Percentiles rank a stretch among this genome's conserved stretches.
Conservation (phyloP, 2,888 invertebrate species). For the Entomobrya multifasciata region DNA sequence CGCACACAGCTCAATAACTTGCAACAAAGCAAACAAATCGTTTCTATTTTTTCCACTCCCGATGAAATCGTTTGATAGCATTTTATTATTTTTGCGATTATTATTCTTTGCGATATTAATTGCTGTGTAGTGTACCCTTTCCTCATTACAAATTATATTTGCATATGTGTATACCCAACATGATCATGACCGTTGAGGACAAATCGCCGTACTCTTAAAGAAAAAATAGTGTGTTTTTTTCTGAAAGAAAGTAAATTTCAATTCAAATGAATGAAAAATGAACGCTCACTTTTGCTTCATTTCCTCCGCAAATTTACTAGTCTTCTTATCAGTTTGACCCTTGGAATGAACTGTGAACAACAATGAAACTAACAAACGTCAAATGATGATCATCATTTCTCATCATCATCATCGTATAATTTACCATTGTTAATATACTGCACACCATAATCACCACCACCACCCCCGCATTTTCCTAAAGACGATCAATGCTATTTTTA, state of each 20-base stretch:
- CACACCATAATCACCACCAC: too few species aligned
- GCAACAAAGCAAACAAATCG: constrained; percentile 53
- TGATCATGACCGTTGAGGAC: constrained; percentile 32
- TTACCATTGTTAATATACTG: constrained; percentile 23
- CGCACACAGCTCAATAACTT: too few species aligned
- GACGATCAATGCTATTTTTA: constrained; percentile 61
- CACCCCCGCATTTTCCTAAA: not conserved
- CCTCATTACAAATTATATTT: not conserved
- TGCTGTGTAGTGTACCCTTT: not conserved
- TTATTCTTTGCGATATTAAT: constrained; percentile 29
- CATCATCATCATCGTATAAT: not conserved
- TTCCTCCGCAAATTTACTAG: too few species aligned
- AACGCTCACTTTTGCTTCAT: constrained; percentile 1
- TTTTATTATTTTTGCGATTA: constrained; percentile 15
- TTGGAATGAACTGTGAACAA: constrained; percentile 66
- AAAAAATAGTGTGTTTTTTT: constrained; percentile 23
- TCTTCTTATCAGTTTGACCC: constrained; percentile 67
- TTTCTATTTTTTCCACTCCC: constrained; percentile 61
- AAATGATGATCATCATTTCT: constrained; percentile 29
- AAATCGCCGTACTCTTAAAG: too few species aligned
- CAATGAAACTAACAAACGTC: constrained; percentile 31
- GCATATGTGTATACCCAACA: not conserved
- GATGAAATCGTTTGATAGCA: constrained; percentile 47
- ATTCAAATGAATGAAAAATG: constrained; percentile 18
- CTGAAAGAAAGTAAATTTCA: not conserved